Evolutionary conservation across 1,140 invertebrate genomes (phyloP).

Genomic region (Drosophila gunungcola): DNA sequence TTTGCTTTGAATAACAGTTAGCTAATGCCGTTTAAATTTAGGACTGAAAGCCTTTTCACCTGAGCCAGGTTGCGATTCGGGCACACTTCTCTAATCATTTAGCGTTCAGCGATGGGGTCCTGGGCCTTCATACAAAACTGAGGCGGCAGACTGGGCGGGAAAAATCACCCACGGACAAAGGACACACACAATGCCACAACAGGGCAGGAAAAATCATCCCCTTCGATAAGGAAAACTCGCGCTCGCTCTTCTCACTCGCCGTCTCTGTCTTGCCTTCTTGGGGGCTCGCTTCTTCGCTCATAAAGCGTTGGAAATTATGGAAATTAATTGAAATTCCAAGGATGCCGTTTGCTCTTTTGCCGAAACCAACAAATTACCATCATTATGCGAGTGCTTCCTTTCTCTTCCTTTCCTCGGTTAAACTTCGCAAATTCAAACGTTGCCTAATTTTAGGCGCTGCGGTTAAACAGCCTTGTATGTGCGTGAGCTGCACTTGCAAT

Average conservation of each 20-base stretch:
- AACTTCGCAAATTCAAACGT: conserved; percentile 39
- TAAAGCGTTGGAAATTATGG: conserved; percentile 84
- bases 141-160: background rate
- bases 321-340: conserved; percentile 85
- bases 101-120: conserved; percentile 2
- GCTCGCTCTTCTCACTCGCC: conserved; percentile 7
- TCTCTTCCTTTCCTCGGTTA: conserved; percentile 4
- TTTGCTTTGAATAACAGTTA: background rate
- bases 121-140: conserved; percentile 1
- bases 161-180: conserved; percentile 10
- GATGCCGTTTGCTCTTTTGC: conserved; percentile 82
- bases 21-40: background rate
- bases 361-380: conserved; percentile 84
- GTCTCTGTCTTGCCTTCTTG: conserved; percentile 38
- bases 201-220: conserved; percentile 49
- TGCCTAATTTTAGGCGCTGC: conserved; percentile 64
- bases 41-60: background rate
- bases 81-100: background rate
- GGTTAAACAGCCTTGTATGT: conserved; percentile 18
- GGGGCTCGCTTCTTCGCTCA: conserved; percentile 49
- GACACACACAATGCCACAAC: conserved; percentile 8
- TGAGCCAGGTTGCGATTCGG: background rate
- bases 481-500: conserved; percentile 30
- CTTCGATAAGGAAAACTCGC: conserved; percentile 12
- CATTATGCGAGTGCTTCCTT: conserved; percentile 63